phyloP scores from a whole-genome alignment of 2,797 vertebrate species.

The Okamejei kenojei region DNA sequence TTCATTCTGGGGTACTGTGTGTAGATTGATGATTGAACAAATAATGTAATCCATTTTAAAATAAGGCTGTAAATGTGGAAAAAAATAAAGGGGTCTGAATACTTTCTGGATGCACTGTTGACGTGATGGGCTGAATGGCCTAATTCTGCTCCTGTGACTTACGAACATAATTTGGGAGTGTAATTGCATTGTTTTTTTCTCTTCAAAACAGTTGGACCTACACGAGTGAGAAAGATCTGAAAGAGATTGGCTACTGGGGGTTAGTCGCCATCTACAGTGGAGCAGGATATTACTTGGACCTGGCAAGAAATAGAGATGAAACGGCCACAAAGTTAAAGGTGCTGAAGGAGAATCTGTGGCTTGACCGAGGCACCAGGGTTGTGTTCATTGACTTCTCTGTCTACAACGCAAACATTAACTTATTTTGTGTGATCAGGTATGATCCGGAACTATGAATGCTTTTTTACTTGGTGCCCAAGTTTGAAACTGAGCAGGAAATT shows the following conservation, averaged over 20 bases:
- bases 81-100: too few species aligned
- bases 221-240: slow-evolving; percentile 67
- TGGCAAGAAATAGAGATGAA: slow-evolving; percentile 74
- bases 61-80: too few species aligned
- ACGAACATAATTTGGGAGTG: neutral
- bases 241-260: slow-evolving; percentile 78
- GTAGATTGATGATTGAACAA: too few species aligned
- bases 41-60: too few species aligned
- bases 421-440: slow-evolving; percentile 88
- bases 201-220: slow-evolving; percentile 70
- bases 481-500: neutral
- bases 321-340: slow-evolving; percentile 63
- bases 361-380: slow-evolving; percentile 86
- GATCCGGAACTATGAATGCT: neutral
- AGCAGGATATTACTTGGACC: slow-evolving; percentile 87
- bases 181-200: neutral
- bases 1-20: too few species aligned
- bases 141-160: too few species aligned
- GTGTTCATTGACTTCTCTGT: slow-evolving; percentile 89
- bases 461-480: neutral
- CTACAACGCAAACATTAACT: slow-evolving; percentile 91
- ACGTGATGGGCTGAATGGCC: too few species aligned
- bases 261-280: slow-evolving; percentile 78
- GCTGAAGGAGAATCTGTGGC: slow-evolving; percentile 81
- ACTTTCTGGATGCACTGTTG: too few species aligned